Conservation (phyloP, 2,888 invertebrate species). For the Invenusta paracnida region DNA sequence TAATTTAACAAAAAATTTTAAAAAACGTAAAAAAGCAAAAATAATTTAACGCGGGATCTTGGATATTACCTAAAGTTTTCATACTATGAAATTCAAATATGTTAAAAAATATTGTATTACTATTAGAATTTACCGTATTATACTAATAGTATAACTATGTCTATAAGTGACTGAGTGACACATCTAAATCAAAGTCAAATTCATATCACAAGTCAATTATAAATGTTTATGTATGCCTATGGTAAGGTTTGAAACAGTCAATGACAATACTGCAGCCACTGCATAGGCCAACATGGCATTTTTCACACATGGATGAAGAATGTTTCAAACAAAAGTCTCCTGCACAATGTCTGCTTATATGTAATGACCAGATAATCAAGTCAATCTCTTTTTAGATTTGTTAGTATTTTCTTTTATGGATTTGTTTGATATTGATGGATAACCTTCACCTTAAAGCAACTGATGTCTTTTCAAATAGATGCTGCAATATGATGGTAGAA, state of each 20-base stretch:
- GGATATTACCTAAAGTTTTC: too few relatives aligned
- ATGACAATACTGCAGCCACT: too few relatives aligned
- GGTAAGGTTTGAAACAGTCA: not conserved
- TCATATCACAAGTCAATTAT: not conserved
- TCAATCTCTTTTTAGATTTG: not conserved
- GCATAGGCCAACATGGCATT: not conserved
- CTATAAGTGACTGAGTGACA: not conserved
- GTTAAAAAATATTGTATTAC: not conserved
- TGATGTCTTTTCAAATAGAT: too few relatives aligned
- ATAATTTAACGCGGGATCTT: too few relatives aligned
- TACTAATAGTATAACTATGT: too few relatives aligned
- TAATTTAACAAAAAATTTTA: too few relatives aligned
- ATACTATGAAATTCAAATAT: not conserved
- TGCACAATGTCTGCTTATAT: not conserved
- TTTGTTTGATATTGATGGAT: not conserved
- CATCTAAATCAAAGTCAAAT: not conserved
- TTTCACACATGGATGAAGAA: not conserved
- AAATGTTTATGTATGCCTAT: not conserved
- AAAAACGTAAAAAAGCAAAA: too few relatives aligned
- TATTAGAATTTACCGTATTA: too few relatives aligned
- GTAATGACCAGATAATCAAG: not conserved
- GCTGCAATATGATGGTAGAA: too few relatives aligned
- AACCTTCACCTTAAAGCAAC: too few relatives aligned
- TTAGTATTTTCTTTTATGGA: not conserved
- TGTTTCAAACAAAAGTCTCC: not conserved